phyloP scores from a whole-genome alignment of 2,888 invertebrate genomes.

The Aspidiotus rigidus region DNA sequence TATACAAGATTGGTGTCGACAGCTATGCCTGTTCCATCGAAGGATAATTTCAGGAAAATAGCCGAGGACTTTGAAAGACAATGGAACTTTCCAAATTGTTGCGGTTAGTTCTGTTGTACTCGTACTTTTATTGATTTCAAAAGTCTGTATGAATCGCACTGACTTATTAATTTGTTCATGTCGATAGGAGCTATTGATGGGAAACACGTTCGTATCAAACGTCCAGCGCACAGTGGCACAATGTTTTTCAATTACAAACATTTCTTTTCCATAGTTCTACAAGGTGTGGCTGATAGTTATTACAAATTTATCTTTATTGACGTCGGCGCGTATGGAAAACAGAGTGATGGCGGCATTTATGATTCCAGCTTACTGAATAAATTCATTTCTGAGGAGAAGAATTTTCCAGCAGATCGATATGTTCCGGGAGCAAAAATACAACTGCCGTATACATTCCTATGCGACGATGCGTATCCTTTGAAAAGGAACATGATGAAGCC shows the following conservation, averaged over 20 bases:
- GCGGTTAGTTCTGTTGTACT: neutral
- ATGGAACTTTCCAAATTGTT: neutral
- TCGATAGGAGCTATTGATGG: neutral
- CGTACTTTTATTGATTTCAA: neutral
- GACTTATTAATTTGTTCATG: neutral
- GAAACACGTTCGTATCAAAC: neutral
- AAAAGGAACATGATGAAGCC: constrained; percentile 10
- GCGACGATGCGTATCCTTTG: constrained; percentile 15
- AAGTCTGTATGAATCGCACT: neutral
- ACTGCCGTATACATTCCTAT: neutral
- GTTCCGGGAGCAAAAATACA: neutral
- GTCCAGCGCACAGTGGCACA: neutral
- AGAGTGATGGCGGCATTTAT: neutral
- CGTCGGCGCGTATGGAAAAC: neutral
- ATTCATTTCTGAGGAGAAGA: neutral
- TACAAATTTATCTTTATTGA: neutral
- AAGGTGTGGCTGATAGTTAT: neutral
- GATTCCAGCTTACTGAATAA: neutral
- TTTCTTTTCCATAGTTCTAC: neutral
- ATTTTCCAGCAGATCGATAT: neutral
- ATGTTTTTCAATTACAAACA: neutral
- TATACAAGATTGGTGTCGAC: neutral
- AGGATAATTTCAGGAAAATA: neutral
- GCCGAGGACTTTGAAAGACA: neutral
- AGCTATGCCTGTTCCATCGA: neutral